Base-by-base conservation (phyloP, 2,113 vertebrate species). In the Rhagologus leucostigma region DNA sequence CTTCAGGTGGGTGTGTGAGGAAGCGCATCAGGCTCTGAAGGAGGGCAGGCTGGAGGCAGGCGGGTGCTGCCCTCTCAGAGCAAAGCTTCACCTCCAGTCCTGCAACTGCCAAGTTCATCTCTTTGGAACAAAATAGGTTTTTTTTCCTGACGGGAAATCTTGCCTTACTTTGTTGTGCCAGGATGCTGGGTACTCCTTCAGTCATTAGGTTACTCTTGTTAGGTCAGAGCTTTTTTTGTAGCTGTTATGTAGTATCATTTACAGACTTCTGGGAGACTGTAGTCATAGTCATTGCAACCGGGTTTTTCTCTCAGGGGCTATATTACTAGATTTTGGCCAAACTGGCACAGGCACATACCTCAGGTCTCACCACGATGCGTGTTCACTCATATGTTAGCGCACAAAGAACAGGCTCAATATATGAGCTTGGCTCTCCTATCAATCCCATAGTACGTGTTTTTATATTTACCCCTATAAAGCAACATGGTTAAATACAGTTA, bases 21-120 rank as follows among this genome's bases (percentile, higher is more conserved):
- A 35, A 82, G 55, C 41, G 41, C 49, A n/a, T 33, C 49, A 6
- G 3, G 4, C 16, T 46, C 44, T 30, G 22, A 63, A 5, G 21
- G 15, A 39, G 23, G 15, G 18, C 42, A n/a, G 30, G 30, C 29
- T 46, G 56, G 11, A 23, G n/a, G 23, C 33, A 16, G 56, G 24
- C 0, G 0, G 27, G 26, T 10, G 22, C 29, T 77, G 32, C 27
- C 24, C 57, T 11, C n/a, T 50, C 23, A 3, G 11, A 35, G 30
- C 12, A 63, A 33, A 68, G n/a, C 57, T 74, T 64, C 56, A 23
- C 26, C 42, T 87, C 32, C 42, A 18, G 42, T 37, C 37, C n/a
- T 49, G 22, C 44, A 42, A 15, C 26, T 55, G 29, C 49, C 32
- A 29, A 0, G 0, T 67, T 56, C 33, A 35, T 39, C 46, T 56